Percentiles rank a stretch among this genome's conserved stretches.
Conservation (phyloP, 2,888 invertebrate genomes). For the Sinelater perroti region DNA sequence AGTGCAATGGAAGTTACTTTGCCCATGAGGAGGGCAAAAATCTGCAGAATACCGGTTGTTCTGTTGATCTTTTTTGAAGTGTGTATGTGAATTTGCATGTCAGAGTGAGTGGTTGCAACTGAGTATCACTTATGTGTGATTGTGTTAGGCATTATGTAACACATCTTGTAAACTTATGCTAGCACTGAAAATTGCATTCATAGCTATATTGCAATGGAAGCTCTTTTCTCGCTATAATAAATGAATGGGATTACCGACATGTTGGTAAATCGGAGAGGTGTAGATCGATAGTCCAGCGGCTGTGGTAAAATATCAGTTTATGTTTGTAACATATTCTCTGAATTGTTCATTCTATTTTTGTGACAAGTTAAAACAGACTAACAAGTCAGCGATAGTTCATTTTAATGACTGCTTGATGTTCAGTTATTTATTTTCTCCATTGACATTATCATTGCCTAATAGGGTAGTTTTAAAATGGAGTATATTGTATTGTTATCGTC, state of each 20-base stretch:
- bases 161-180: too few relatives aligned
- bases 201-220: background rate
- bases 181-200: too few relatives aligned
- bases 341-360: constrained; percentile 28
- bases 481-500: too few relatives aligned
- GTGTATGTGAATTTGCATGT: constrained; percentile 1
- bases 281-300: constrained; percentile 35
- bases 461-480: too few relatives aligned
- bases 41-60: background rate
- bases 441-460: too few relatives aligned
- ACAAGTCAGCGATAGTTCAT: constrained; percentile 8
- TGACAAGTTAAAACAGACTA: constrained; percentile 2
- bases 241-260: too few relatives aligned
- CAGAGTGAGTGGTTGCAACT: too few relatives aligned
- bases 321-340: constrained; percentile 36
- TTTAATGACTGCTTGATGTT: too few relatives aligned
- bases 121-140: too few relatives aligned
- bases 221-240: background rate
- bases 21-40: constrained; percentile 3
- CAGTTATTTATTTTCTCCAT: too few relatives aligned
- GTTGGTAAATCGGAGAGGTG: constrained; percentile 20
- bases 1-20: constrained; percentile 32
- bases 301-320: constrained; percentile 39
- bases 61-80: too few relatives aligned
- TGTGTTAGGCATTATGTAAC: too few relatives aligned